These are phyloP conservation scores for Zaprionus ghesquierei DNA, from an alignment of 1,140 invertebrate genomes.

Conservation along the genomic window DNA sequence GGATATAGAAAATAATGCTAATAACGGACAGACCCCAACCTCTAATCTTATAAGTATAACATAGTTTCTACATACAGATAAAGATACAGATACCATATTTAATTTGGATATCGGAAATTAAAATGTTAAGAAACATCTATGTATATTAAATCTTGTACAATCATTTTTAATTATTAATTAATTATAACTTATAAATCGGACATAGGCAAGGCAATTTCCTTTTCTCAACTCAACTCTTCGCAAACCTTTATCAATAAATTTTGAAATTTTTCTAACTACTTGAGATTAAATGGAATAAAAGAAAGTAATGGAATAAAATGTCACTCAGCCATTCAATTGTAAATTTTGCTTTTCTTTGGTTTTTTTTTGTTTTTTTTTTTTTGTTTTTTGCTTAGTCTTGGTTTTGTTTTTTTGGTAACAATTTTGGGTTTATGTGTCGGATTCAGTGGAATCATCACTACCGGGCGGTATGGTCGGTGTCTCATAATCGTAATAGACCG, in stretches of 20 bases:
- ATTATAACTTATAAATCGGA: constrained; percentile 2
- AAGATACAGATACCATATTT: background rate
- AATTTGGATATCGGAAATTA: background rate
- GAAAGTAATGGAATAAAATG: constrained; percentile 54
- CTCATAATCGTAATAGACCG: constrained; percentile 82
- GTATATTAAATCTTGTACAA: background rate
- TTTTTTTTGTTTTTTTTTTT: constrained; percentile 27
- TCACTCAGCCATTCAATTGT: constrained; percentile 73
- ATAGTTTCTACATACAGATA: too few species aligned
- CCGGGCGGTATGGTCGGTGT: constrained; percentile 82
- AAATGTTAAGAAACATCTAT: background rate
- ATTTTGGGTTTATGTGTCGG: constrained; percentile 67
- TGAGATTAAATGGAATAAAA: constrained; percentile 58
- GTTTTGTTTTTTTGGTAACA: constrained; percentile 36
- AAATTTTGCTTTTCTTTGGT: constrained; percentile 33
- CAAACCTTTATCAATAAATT: constrained; percentile 12
- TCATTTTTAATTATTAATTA: too few species aligned
- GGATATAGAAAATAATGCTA: background rate
- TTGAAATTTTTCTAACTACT: constrained; percentile 54
- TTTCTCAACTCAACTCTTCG: background rate
- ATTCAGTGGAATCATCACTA: constrained; percentile 82
- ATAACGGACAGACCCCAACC: background rate
- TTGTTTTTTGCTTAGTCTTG: constrained; percentile 28
- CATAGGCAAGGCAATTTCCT: background rate
- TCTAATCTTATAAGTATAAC: too few species aligned